These are phyloP conservation scores for Sycophaga agraensis DNA, from an alignment of 1,140 invertebrate genomes.

Conservation along the genomic window DNA sequence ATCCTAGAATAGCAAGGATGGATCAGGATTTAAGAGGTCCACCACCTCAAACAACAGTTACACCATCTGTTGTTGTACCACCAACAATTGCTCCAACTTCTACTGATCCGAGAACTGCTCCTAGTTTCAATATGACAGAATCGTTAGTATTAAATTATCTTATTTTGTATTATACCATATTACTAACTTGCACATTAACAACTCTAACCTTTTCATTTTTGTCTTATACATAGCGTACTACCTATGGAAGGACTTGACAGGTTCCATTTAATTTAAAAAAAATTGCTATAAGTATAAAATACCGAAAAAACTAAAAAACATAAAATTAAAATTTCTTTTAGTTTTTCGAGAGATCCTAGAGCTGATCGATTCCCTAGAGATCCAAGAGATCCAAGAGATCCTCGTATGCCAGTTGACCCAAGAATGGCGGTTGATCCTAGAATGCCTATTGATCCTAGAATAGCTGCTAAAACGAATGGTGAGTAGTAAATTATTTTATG, in stretches of 20 bases:
- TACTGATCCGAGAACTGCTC: conserved; percentile 39
- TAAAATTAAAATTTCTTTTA: conserved; percentile 21
- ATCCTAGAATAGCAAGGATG: conserved; percentile 57
- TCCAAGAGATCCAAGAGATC: conserved; percentile 68
- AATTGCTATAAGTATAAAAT: conserved; percentile 4
- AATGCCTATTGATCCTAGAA: conserved; percentile 66
- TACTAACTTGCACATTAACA: conserved; percentile 3
- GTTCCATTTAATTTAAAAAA: conserved; percentile 36
- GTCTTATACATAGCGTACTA: conserved; percentile 47
- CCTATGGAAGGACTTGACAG: conserved; percentile 55
- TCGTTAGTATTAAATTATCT: conserved; percentile 43
- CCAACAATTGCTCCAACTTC: conserved; percentile 49
- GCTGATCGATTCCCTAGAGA: conserved; percentile 61
- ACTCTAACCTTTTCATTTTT: conserved; percentile 31
- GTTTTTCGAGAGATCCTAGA: conserved; percentile 54
- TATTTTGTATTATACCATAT: conserved; percentile 4
- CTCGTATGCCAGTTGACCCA: conserved; percentile 64
- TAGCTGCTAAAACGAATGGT: conserved; percentile 57
- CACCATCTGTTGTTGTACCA: conserved; percentile 52
- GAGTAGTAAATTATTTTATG: neutral
- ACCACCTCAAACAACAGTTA: conserved; percentile 56
- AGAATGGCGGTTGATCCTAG: conserved; percentile 66
- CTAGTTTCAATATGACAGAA: conserved; percentile 47
- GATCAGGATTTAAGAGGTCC: conserved; percentile 67
- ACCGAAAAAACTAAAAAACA: too few species aligned